phyloP scores from a whole-genome alignment of 2,888 invertebrate species.

The Schrankia costaestrigalis region DNA sequence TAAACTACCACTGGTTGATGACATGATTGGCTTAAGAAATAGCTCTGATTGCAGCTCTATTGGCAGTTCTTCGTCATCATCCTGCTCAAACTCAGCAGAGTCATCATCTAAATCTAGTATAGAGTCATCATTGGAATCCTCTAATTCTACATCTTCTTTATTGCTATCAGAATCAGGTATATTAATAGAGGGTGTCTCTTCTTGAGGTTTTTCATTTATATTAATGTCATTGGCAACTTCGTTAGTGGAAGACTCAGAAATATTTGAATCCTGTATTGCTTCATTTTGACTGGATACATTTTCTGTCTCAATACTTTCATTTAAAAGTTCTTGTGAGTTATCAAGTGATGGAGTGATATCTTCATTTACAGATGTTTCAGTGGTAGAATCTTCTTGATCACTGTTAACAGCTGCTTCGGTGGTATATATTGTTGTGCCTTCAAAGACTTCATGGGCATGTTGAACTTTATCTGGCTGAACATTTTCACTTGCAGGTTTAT shows the following conservation, averaged over 20 bases:
- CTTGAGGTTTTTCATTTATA: background rate
- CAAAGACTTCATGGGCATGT: constrained; percentile 77
- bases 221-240: constrained; percentile 1
- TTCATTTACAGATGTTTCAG: constrained; percentile 28
- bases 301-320: constrained; percentile 12
- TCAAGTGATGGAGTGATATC: constrained; percentile 25
- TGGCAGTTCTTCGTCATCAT: background rate
- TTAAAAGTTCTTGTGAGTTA: constrained; percentile 16
- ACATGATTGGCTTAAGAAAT: constrained; percentile 24
- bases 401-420: constrained; percentile 40
- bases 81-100: no score
- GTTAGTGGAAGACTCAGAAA: constrained; percentile 4
- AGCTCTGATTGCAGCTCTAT: constrained; percentile 9
- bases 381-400: constrained; percentile 28
- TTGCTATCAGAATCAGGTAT: no score
- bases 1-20: constrained; percentile 28
- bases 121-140: no score
- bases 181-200: no score
- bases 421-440: constrained; percentile 84
- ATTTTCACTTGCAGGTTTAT: constrained; percentile 28
- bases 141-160: no score
- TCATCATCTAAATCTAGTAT: no score
- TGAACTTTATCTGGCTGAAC: constrained; percentile 68
- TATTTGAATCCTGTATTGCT: constrained; percentile 11
- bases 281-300: constrained; percentile 7